Evolutionary conservation across 2,113 vertebrate species (phyloP).

Genomic region (Marmota flaviventris): DNA sequence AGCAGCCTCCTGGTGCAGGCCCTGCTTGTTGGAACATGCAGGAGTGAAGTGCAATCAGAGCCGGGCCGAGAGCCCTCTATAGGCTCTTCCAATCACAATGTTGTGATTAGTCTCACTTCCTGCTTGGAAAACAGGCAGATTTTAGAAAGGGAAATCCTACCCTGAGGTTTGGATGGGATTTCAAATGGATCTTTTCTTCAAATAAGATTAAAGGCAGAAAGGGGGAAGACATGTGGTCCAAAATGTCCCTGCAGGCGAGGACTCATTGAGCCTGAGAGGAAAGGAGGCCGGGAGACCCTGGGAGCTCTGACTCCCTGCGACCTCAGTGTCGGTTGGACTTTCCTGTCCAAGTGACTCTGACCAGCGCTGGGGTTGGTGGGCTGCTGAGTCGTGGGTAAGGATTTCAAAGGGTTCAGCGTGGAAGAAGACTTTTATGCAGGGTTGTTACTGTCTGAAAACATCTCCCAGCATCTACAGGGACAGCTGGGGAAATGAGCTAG

Average conservation of each 20-base stretch:
- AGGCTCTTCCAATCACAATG: conserved; percentile 54
- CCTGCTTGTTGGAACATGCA: not conserved
- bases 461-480: not conserved
- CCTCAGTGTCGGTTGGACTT: not conserved
- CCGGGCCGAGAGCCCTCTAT: not conserved
- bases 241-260: not conserved
- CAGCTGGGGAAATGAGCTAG: not conserved
- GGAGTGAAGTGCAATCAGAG: not conserved
- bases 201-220: conserved; percentile 9
- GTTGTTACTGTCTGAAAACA: not conserved
- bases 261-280: not conserved
- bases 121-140: conserved; percentile 68
- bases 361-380: not conserved
- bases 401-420: not conserved
- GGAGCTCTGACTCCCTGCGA: not conserved
- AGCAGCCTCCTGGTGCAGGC: not conserved
- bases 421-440: not conserved
- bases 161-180: conserved; percentile 29
- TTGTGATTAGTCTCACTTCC: conserved; percentile 72
- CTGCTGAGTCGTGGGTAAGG: accelerated
- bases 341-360: not conserved
- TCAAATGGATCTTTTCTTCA: conserved; percentile 43
- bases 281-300: not conserved
- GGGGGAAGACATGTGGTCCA: not conserved
- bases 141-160: conserved; percentile 66